Base-by-base conservation (phyloP, 2,113 vertebrate genomes). In the Verasper variegatus region DNA sequence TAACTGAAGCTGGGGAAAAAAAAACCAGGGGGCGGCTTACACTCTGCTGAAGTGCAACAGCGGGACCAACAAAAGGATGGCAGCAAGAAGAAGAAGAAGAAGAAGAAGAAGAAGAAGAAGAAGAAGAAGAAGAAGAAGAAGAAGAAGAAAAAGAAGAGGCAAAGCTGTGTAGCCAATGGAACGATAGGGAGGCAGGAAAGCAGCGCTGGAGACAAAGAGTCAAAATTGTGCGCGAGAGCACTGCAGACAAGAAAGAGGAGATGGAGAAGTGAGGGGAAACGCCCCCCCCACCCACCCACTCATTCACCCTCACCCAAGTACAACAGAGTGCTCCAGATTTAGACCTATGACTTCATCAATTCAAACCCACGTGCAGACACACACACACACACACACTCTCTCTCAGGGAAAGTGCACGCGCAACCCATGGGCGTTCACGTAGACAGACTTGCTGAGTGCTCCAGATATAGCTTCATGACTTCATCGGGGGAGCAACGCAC, bases 381-480 rank as follows among this genome's bases (percentile, higher is more conserved):
- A 83, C 49, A 76, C 80, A 68, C 21, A 65, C 20, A 56, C 64
- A 26, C 56, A 67, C 31, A 71, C 31, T 31, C 31, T 31, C 40
- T 49, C 20, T n/a, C 27, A 60, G 37, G 49, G 47, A 55, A 37
- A 74, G 56, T 42, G 37, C 51, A 71, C 8, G 3, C 10, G 1
- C 75, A 75, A 63, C 24, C 26, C 13, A 18, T 5, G 40, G 9
- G 47, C 55, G n/a, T 77, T 56, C 76, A 76, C 76, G 26, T 5
- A 20, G 57, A 47, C 20, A 81, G 88, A 90, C 82, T 89, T 89
- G 90, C 90, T 92, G 88, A 92, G 88, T 89, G 90, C 84, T 94
- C 92, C 90, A 90, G 81, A 93, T 93, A 87, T 92, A 93, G 91
- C 89, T 47, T 61, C 80, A 90, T 92, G 94, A 94, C 90, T 89